Percentiles rank a stretch among this genome's conserved stretches.
These are phyloP conservation scores for Crotalus horridus DNA, from an alignment of 2,113 vertebrate species.

Conservation along the genomic window DNA sequence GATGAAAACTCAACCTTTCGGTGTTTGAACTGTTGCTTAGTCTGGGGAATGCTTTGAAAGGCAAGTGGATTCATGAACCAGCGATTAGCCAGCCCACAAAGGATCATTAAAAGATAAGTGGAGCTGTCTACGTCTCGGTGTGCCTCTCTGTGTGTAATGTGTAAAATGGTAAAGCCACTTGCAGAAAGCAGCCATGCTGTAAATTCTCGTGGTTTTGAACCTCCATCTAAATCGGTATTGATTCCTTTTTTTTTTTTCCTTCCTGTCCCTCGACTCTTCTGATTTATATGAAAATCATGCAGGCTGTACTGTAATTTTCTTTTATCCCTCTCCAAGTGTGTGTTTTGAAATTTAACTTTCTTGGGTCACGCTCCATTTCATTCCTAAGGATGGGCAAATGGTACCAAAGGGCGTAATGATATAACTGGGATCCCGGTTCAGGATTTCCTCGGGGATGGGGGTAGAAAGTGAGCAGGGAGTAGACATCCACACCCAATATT, in stretches of 20 bases:
- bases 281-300: conserved; percentile 41
- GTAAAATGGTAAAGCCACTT: neutral
- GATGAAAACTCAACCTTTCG: neutral
- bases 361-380: conserved; percentile 60
- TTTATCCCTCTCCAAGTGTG: conserved; percentile 29
- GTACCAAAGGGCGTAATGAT: conserved; percentile 45
- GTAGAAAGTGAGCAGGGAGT: neutral
- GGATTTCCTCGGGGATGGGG: conserved; percentile 23
- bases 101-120: conserved; percentile 15
- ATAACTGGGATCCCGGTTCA: conserved; percentile 46
- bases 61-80: neutral
- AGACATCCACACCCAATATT: neutral
- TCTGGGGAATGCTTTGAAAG: conserved; percentile 31
- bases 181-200: neutral
- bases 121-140: accelerated
- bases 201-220: conserved; percentile 25
- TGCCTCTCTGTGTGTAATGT: neutral
- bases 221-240: conserved; percentile 39
- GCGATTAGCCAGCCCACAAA: conserved; percentile 25
- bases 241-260: conserved; percentile 39
- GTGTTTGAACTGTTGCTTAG: conserved; percentile 16
- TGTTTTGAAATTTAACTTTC: conserved; percentile 52
- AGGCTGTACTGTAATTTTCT: conserved; percentile 5
- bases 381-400: conserved; percentile 56
- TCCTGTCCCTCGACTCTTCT: neutral